Percentiles rank a stretch among this genome's conserved stretches.
phyloP scores from a whole-genome alignment of 2,888 invertebrate species.

The Dichetophora obliterata region DNA sequence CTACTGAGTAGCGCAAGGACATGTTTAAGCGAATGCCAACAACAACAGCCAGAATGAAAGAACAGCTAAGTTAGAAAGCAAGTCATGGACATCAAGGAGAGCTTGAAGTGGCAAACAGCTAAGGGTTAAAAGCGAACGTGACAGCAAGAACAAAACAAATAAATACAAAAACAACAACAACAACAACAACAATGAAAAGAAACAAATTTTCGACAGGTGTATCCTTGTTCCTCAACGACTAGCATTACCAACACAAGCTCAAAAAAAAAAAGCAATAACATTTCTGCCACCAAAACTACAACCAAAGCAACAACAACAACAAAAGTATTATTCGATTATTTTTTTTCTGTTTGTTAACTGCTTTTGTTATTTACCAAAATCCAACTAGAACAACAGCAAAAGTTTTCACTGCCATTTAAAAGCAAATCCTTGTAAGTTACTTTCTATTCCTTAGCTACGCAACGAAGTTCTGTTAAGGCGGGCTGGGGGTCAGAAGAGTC shows the following conservation, averaged over 20 bases:
- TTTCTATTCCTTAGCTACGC: not conserved
- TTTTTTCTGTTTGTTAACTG: not conserved
- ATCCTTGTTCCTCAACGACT: constrained; percentile 48
- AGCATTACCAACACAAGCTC: constrained; percentile 19
- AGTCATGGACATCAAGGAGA: constrained; percentile 37
- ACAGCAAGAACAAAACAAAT: not conserved
- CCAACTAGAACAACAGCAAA: constrained; percentile 22
- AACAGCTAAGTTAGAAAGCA: constrained; percentile 17
- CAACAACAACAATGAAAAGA: constrained; percentile 32
- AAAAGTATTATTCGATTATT: not conserved
- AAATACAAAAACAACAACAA: constrained; percentile 2
- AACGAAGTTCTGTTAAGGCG: not conserved
- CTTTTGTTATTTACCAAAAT: not conserved
- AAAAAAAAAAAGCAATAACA: constrained; percentile 16
- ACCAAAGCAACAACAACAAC: constrained; percentile 31
- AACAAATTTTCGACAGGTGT: constrained; percentile 60
- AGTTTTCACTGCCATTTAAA: constrained; percentile 15
- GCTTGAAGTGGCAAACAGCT: constrained; percentile 33
- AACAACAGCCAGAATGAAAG: not conserved
- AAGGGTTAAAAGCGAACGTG: constrained; percentile 30
- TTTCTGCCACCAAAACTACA: constrained; percentile 31
- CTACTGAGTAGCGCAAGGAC: constrained; percentile 8
- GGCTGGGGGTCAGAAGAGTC: no score
- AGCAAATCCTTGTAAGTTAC: constrained; percentile 25
- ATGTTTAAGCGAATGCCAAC: constrained; percentile 3